Evolutionary conservation across 1,140 invertebrate species (phyloP).

Genomic region (Batillaria attramentaria): DNA sequence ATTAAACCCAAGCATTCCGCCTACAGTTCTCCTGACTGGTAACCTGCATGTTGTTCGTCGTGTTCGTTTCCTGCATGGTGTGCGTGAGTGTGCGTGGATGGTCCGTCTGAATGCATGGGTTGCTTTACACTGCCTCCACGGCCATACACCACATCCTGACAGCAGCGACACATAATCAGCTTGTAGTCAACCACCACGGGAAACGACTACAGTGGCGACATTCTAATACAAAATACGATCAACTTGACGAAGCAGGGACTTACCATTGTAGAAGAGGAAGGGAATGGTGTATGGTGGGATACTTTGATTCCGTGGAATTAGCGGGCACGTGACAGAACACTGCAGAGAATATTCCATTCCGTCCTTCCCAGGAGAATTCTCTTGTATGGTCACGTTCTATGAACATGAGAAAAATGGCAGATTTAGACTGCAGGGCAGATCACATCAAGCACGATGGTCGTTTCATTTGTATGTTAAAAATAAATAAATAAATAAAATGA

Average conservation of each 20-base stretch:
- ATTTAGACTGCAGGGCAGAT: conserved; percentile 5
- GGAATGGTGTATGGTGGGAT: conserved; percentile 61
- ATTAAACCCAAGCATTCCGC: no score
- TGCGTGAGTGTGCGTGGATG: no score
- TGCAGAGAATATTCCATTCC: conserved; percentile 66
- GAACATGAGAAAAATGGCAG: conserved; percentile 39
- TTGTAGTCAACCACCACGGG: no score
- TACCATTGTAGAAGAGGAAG: conserved; percentile 71
- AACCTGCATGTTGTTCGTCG: no score
- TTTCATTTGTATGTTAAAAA: neutral
- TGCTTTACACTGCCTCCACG: no score
- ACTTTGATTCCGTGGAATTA: conserved; percentile 50
- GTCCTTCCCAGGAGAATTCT: conserved; percentile 68
- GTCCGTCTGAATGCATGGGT: no score
- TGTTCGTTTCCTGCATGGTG: no score
- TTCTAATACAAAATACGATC: neutral
- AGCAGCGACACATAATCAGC: no score
- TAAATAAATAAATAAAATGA: no score
- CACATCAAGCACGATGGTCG: no score
- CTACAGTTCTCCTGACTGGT: no score
- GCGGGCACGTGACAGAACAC: conserved; percentile 53
- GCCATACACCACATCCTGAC: no score
- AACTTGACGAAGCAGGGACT: conserved; percentile 38
- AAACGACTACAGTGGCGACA: neutral
- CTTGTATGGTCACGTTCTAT: conserved; percentile 67